Percentiles rank a stretch among this genome's conserved stretches.
phyloP scores from a whole-genome alignment of 1,140 invertebrate species.

The Colletes gigas region DNA sequence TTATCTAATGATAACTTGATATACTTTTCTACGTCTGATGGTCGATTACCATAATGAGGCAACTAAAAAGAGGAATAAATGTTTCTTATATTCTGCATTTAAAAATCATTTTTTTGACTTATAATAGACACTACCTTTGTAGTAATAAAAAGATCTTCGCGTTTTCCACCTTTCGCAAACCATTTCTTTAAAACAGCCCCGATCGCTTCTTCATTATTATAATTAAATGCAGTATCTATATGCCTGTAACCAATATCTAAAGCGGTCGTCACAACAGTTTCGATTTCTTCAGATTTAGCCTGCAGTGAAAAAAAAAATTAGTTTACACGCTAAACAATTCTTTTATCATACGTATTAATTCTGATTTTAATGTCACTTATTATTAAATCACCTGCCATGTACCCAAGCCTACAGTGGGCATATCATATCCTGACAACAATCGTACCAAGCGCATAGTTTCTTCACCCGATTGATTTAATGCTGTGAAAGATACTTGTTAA shows the following conservation, averaged over 20 bases:
- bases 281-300: conserved; percentile 87
- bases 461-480: conserved; percentile 2
- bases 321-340: not conserved
- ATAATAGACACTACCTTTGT: conserved; percentile 84
- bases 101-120: not conserved
- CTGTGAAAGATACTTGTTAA: not conserved
- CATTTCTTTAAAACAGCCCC: conserved; percentile 88
- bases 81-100: conserved; percentile 13
- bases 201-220: conserved; percentile 91
- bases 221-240: conserved; percentile 91
- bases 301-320: conserved; percentile 63
- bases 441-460: conserved; percentile 67
- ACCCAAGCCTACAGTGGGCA: conserved; percentile 89
- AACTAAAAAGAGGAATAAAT: conserved; percentile 76
- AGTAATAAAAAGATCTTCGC: conserved; percentile 91
- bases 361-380: conserved; percentile 34
- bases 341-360: conserved; percentile 25
- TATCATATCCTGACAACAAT: conserved; percentile 80
- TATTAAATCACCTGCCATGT: conserved; percentile 87
- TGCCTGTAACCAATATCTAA: conserved; percentile 87
- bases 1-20: conserved; percentile 87
- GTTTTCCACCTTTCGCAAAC: conserved; percentile 86
- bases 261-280: conserved; percentile 85
- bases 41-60: conserved; percentile 84
- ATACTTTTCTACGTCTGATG: conserved; percentile 87